Evolutionary conservation across 2,113 vertebrate species (phyloP), one percentile per base, ranked within the genome.

Genomic region (Struthio camelus): DNA sequence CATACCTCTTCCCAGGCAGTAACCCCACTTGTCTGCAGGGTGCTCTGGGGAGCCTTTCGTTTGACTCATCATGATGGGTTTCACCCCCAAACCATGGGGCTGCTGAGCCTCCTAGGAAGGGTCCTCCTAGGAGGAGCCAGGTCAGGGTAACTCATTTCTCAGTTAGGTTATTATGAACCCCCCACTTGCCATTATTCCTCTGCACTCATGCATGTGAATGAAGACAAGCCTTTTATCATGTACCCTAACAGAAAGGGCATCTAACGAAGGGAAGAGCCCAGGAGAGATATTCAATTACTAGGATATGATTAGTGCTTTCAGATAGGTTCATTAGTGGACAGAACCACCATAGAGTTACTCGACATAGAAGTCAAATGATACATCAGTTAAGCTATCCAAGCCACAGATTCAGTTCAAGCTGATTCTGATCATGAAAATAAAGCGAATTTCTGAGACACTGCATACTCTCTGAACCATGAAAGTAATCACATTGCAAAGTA

Each of bases 401-500:
- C 40, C 78, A 76, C 42, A 87, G 59, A 93, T 76, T 62, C 72
- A 44, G 51, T 48, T 92, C 61, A 82, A 71, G 58, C 36, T 96
- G 70, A 88, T 79, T 71, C 12, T 56, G 59, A 90, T 79, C 56
- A 27, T 56, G 58, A 71, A 92, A 91, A 85, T 88, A 66, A 89
- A 91, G 59, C 10, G n/a, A 82, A 96, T 96, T 96, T 96, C 79
- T 95, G 59, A 93, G 87, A 94, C 85, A 94, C 64, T 94, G 90
- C 56, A 69, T 67, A 93, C 13, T 79, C 81, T 53, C 80, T 91
- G 93, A 96, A 82, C 86, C 90, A 87, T 93, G 88, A 92, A 94
- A 94, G 69, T 84, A 96, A 97, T 97, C 91, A 87, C 83, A 90
- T 87, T 94, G 77, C 80, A 85, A 95, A 94, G 85, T 85, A 88